Evolutionary conservation across 1,140 invertebrate species (phyloP).

Genomic region (Drosophila orena): DNA sequence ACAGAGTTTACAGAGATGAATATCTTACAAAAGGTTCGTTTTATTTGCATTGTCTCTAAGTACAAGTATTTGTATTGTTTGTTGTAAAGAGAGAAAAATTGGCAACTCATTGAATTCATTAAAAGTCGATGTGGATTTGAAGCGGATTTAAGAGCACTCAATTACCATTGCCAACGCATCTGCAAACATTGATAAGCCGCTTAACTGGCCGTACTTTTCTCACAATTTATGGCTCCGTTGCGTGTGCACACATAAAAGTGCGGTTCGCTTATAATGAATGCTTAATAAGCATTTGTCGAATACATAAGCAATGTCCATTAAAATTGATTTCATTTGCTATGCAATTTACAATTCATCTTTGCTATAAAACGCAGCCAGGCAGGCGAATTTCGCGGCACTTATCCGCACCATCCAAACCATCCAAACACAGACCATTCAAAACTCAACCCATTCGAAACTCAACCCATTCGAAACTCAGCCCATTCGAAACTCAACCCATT

Average conservation of each 20-base stretch:
- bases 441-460: not conserved
- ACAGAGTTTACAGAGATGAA: too few relatives aligned
- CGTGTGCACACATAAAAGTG: constrained; percentile 24
- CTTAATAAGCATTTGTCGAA: constrained; percentile 56
- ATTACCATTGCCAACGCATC: constrained; percentile 38
- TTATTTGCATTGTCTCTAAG: too few relatives aligned
- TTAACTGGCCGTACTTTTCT: constrained; percentile 56
- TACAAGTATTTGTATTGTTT: too few relatives aligned
- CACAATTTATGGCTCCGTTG: constrained; percentile 46
- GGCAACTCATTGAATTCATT: constrained; percentile 2
- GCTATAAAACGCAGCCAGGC: constrained; percentile 48
- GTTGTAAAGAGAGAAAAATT: not conserved
- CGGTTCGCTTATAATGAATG: constrained; percentile 52
- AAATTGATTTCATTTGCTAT: constrained; percentile 62
- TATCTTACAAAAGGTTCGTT: too few relatives aligned
- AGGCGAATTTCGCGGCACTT: constrained; percentile 38
- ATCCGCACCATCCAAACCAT: constrained; percentile 6
- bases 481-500: constrained; percentile 3
- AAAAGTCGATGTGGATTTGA: constrained; percentile 30
- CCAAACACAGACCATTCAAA: not conserved
- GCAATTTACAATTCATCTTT: constrained; percentile 60
- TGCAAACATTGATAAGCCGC: constrained; percentile 55
- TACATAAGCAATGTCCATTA: constrained; percentile 64
- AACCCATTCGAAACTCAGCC: constrained; percentile 4
- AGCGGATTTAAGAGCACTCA: constrained; percentile 46